phyloP scores from a whole-genome alignment of 2,797 vertebrate genomes.

The Setipinna tenuifilis region DNA sequence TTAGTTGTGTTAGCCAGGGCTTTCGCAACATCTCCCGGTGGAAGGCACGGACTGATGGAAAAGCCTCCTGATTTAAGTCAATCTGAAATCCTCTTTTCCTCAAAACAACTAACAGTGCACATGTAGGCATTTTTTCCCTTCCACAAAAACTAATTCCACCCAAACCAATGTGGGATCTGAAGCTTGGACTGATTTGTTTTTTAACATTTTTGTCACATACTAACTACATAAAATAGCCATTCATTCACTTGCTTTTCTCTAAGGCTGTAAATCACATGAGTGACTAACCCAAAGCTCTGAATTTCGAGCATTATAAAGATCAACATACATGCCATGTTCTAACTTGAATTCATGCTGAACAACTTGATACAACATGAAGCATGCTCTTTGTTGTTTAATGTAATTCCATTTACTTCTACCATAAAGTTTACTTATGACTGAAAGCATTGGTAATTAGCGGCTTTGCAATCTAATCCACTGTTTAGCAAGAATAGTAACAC shows the following conservation, averaged over 20 bases:
- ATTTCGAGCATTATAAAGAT: not conserved
- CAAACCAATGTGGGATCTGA: not conserved
- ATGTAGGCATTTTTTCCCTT: not conserved
- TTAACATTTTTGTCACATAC: not conserved
- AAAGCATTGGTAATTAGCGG: no score
- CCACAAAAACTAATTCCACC: not conserved
- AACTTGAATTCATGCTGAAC: not conserved
- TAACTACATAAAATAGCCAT: not conserved
- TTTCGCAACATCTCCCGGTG: not conserved
- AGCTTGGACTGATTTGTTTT: not conserved
- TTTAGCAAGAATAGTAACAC: no score
- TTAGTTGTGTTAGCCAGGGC: not conserved
- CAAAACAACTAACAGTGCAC: not conserved
- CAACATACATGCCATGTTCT: not conserved
- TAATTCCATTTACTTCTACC: not conserved
- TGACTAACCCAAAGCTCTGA: not conserved
- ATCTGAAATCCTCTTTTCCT: conserved; percentile 11
- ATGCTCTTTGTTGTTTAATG: not conserved
- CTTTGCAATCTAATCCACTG: no score
- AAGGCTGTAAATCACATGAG: not conserved
- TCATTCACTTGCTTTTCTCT: not conserved
- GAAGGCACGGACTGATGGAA: conserved; percentile 18
- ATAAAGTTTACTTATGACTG: not conserved
- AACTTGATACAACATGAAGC: not conserved
- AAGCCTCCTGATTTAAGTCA: not conserved